These are phyloP conservation scores for Eriosoma lanigerum DNA, from an alignment of 1,140 invertebrate species.

Conservation along the genomic window DNA sequence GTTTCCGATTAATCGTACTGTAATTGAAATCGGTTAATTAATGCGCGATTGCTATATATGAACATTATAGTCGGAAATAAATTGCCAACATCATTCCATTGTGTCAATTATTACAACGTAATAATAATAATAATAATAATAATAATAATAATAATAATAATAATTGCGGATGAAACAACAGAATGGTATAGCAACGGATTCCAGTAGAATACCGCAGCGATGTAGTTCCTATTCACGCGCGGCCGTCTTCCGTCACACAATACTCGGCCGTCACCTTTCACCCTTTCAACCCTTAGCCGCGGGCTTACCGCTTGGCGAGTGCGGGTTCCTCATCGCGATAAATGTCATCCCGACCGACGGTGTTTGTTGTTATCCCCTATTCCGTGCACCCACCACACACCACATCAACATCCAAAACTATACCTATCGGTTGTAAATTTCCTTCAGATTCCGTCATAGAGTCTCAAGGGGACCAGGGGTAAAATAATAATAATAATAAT, in stretches of 20 bases:
- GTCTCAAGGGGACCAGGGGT: background rate
- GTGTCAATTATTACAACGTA: too few relatives aligned
- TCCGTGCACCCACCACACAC: background rate
- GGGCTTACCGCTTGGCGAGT: too few relatives aligned
- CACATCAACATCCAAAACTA: background rate
- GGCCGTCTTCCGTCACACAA: constrained; percentile 46
- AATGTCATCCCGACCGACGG: too few relatives aligned
- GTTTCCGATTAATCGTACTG: too few relatives aligned
- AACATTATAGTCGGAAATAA: too few relatives aligned
- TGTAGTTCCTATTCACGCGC: too few relatives aligned
- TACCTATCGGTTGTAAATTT: background rate
- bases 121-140: too few relatives aligned
- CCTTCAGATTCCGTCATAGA: background rate
- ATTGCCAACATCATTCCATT: background rate
- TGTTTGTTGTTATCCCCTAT: background rate
- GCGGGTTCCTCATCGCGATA: too few relatives aligned
- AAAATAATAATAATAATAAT: constrained; percentile 25
- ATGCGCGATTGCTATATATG: constrained; percentile 7
- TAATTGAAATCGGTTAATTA: background rate
- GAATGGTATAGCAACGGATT: too few relatives aligned
- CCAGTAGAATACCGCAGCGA: too few relatives aligned
- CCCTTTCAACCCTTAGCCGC: background rate
- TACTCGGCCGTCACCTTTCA: background rate
- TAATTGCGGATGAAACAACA: too few relatives aligned
- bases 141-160: too few relatives aligned